Evolutionary conservation across 2,113 vertebrate genomes (phyloP).

Genomic region (Dunckerocampus dactyliophorus): DNA sequence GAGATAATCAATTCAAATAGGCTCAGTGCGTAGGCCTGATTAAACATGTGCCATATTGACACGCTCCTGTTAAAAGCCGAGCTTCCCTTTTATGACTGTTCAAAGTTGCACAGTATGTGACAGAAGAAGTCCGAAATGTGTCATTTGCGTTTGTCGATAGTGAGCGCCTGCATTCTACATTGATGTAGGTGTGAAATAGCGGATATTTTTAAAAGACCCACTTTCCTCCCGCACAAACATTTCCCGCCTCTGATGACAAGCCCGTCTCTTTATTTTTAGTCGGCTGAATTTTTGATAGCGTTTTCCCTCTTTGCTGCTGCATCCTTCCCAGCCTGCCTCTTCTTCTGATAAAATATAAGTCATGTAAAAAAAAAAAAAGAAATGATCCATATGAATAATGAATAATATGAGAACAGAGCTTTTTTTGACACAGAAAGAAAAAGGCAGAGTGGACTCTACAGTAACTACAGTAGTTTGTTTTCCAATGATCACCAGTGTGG

Average conservation of each 20-base stretch:
- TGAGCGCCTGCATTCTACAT: neutral
- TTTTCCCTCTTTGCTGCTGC: constrained; percentile 25
- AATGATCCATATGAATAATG: constrained; percentile 45
- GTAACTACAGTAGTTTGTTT: neutral
- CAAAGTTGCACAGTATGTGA: no score
- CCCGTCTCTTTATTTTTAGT: constrained; percentile 51
- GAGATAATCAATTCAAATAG: constrained; percentile 1
- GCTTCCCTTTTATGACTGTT: no score
- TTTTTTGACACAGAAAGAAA: constrained; percentile 11
- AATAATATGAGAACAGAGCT: constrained; percentile 26
- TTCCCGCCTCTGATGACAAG: constrained; percentile 34
- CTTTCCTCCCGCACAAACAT: constrained; percentile 28
- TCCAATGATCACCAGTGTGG: neutral
- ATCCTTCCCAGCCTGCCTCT: constrained; percentile 23
- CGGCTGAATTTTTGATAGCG: constrained; percentile 54
- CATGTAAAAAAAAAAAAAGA: constrained; percentile 26
- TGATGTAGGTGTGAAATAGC: neutral
- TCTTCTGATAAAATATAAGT: constrained; percentile 20
- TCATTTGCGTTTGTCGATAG: no score
- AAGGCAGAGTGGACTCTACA: neutral
- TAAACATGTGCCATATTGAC: neutral
- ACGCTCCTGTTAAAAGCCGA: neutral
- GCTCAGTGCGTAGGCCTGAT: neutral
- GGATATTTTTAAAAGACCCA: neutral
- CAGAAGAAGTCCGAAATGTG: no score